Evolutionary conservation across 1,140 invertebrate species (phyloP).

Genomic region (Hyles vespertilio): DNA sequence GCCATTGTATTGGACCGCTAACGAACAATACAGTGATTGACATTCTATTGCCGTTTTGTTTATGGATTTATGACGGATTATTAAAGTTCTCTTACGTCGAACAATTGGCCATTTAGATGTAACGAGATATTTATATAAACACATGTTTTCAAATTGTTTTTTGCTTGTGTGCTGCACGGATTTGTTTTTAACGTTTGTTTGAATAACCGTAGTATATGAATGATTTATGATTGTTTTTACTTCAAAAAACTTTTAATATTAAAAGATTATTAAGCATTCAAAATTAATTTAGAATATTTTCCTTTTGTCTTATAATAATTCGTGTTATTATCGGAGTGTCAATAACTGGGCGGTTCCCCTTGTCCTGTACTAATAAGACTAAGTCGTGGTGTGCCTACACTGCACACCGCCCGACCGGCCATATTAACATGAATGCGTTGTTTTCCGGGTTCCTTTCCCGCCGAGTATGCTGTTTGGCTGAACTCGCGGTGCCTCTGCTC

Average conservation of each 20-base stretch:
- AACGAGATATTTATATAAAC: too few relatives aligned
- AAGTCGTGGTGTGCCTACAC: background rate
- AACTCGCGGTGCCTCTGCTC: conserved; percentile 68
- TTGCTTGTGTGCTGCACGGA: too few relatives aligned
- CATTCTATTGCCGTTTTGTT: conserved; percentile 58
- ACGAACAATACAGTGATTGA: conserved; percentile 59
- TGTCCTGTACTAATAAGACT: conserved; percentile 4
- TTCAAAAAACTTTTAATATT: too few relatives aligned
- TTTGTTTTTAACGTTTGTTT: too few relatives aligned
- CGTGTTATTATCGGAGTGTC: background rate
- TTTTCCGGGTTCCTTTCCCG: conserved; percentile 54
- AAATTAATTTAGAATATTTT: too few relatives aligned
- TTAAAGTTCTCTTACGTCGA: conserved; percentile 2
- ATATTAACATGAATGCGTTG: conserved; percentile 59
- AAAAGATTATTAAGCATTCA: too few relatives aligned
- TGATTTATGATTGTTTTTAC: too few relatives aligned
- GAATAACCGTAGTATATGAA: too few relatives aligned
- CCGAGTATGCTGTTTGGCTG: conserved; percentile 56
- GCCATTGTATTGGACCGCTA: conserved; percentile 2
- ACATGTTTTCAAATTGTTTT: too few relatives aligned
- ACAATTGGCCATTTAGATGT: conserved; percentile 9
- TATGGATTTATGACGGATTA: conserved; percentile 22
- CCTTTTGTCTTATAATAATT: background rate
- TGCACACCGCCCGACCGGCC: conserved; percentile 27
- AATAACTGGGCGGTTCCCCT: conserved; percentile 3